Evolutionary conservation across 2,888 invertebrate species (phyloP).

Genomic region (Mythimna lalbum): DNA sequence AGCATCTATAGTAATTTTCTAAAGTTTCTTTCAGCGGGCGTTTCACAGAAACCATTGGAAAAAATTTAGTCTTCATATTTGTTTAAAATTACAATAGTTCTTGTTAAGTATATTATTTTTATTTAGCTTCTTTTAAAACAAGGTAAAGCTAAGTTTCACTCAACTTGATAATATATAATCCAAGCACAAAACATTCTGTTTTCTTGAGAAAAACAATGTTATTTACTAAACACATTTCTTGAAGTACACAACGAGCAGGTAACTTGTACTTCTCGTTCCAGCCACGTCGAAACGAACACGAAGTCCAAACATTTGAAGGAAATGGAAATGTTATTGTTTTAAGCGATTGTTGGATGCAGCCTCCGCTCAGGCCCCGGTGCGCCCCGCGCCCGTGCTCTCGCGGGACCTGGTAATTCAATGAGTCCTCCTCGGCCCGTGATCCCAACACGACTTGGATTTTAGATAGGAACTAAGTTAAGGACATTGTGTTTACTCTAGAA

Average conservation of each 20-base stretch:
- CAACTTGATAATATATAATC: conserved; percentile 4
- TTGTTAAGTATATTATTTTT: neutral
- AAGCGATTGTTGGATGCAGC: conserved; percentile 50
- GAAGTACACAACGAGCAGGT: conserved; percentile 12
- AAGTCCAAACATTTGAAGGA: conserved; percentile 48
- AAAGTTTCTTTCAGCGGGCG: neutral
- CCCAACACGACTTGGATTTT: conserved; percentile 59
- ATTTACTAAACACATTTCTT: conserved; percentile 21
- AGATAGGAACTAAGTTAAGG: conserved; percentile 45
- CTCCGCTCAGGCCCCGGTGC: neutral
- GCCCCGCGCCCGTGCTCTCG: neutral
- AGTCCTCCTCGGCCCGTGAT: conserved; percentile 56
- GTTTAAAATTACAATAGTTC: too few species aligned
- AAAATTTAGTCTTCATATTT: neutral
- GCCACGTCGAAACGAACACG: conserved; percentile 36
- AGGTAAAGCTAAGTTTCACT: neutral
- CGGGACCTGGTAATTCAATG: conserved; percentile 62
- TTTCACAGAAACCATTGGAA: neutral
- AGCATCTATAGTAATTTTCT: neutral
- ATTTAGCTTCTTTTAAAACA: neutral
- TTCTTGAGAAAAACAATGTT: conserved; percentile 7
- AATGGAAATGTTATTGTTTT: conserved; percentile 64
- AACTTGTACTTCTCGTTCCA: conserved; percentile 23
- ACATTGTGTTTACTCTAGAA: conserved; percentile 17
- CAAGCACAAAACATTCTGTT: conserved; percentile 1